These are phyloP conservation scores for Steinernema khuongi DNA, from an alignment of 1,140 invertebrate genomes.

Conservation along the genomic window DNA sequence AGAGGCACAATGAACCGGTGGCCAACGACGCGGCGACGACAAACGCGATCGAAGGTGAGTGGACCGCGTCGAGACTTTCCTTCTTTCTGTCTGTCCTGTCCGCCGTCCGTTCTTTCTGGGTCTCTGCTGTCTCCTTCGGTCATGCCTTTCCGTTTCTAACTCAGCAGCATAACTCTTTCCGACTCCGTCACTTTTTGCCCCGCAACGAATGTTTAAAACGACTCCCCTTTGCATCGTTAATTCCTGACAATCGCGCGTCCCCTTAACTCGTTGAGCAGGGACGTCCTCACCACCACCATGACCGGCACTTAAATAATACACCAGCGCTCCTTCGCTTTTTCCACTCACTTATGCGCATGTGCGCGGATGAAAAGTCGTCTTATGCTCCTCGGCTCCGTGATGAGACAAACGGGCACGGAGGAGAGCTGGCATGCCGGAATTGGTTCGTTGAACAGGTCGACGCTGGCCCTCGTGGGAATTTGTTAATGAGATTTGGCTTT, in stretches of 20 bases:
- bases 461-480: background rate
- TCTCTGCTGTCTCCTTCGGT: background rate
- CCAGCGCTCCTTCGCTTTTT: background rate
- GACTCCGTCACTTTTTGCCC: background rate
- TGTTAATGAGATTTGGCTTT: conserved; percentile 13
- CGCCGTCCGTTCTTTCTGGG: background rate
- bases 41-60: conserved; percentile 3
- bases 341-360: background rate
- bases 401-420: background rate
- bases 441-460: conserved; percentile 14
- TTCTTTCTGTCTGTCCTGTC: background rate
- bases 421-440: background rate
- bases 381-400: too few species aligned
- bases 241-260: conserved; percentile 9
- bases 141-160: conserved; percentile 11
- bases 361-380: background rate
- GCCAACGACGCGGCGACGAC: background rate
- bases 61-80: background rate
- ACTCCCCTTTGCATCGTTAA: conserved; percentile 13
- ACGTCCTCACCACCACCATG: background rate
- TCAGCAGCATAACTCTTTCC: background rate
- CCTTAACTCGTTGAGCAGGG: conserved; percentile 6
- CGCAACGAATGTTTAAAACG: background rate
- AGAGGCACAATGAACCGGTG: conserved; percentile 6
- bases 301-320: conserved; percentile 9